Conservation (phyloP, 2,888 invertebrate genomes). For the Drepana falcataria region DNA sequence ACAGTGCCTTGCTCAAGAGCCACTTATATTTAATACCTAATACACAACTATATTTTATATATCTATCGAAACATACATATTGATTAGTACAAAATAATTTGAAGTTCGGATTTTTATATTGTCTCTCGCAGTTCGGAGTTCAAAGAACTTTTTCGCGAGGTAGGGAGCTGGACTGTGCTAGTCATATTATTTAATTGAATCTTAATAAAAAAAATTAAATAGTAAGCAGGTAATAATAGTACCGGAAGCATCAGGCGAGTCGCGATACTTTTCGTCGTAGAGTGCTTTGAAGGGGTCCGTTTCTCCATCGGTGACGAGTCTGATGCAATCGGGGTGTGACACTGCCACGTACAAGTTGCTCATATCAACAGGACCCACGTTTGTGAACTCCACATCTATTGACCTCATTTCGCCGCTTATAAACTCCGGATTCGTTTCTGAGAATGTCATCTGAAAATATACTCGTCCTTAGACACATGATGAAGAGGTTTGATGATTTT, state of each 20-base stretch:
- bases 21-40: too few species aligned
- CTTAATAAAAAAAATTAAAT: too few species aligned
- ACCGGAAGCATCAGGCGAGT: conserved; percentile 70
- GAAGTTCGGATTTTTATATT: too few species aligned
- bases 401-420: conserved; percentile 86
- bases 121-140: too few species aligned
- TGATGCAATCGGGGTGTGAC: conserved; percentile 83
- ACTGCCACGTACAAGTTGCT: conserved; percentile 82
- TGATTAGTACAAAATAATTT: too few species aligned
- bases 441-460: conserved; percentile 81
- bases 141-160: too few species aligned
- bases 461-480: not conserved
- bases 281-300: conserved; percentile 40
- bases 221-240: not conserved
- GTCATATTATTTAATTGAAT: too few species aligned
- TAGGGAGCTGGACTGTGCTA: too few species aligned
- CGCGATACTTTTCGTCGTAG: conserved; percentile 67
- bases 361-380: conserved; percentile 83
- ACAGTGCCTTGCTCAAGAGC: too few species aligned
- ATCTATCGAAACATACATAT: too few species aligned
- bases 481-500: too few species aligned
- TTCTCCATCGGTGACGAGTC: conserved; percentile 52
- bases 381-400: conserved; percentile 82
- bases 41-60: too few species aligned
- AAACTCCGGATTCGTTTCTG: conserved; percentile 82